Conservation (phyloP, 2,888 invertebrate species). For the Thera obeliscata region DNA sequence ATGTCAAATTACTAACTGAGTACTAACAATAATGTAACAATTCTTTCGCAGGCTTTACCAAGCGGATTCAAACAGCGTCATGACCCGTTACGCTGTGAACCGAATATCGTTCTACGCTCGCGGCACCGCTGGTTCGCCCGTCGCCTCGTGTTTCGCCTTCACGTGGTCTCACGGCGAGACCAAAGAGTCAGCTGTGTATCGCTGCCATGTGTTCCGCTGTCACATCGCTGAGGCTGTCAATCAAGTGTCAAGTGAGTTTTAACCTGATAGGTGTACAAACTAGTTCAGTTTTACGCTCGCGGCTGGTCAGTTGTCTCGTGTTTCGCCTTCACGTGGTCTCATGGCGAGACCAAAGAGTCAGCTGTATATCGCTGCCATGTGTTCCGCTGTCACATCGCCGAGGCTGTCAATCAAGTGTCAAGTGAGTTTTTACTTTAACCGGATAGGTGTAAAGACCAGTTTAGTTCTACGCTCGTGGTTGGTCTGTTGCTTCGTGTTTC, state of each 20-base stretch:
- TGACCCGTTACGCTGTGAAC: slow-evolving; percentile 95
- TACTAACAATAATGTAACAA: too few relatives aligned
- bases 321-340: slow-evolving; percentile 99
- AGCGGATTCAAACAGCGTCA: slow-evolving; percentile 91
- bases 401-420: slow-evolving; percentile 93
- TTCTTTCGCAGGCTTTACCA: slow-evolving; percentile 88
- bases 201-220: slow-evolving; percentile 99
- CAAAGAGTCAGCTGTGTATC: slow-evolving; percentile 94
- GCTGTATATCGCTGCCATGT: slow-evolving; percentile 98
- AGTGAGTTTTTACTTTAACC: slow-evolving; percentile 56
- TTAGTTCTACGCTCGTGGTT: not conserved
- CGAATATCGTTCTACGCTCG: slow-evolving; percentile 97
- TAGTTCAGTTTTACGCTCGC: not conserved
- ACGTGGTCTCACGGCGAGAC: slow-evolving; percentile 98
- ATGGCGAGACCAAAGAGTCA: slow-evolving; percentile 94
- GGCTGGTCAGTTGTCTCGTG: slow-evolving; percentile 89
- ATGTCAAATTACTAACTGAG: too few relatives aligned
- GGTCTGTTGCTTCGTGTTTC: slow-evolving; percentile 89
- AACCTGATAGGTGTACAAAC: not conserved
- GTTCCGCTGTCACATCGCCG: slow-evolving; percentile 89
- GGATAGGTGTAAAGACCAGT: not conserved
- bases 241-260: slow-evolving; percentile 85
- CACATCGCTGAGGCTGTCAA: slow-evolving; percentile 96
- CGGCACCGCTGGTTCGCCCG: slow-evolving; percentile 91
- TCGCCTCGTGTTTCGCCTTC: slow-evolving; percentile 98